Evolutionary conservation across 2,113 vertebrate genomes (phyloP).

Genomic region (Nansenia antarctica): DNA sequence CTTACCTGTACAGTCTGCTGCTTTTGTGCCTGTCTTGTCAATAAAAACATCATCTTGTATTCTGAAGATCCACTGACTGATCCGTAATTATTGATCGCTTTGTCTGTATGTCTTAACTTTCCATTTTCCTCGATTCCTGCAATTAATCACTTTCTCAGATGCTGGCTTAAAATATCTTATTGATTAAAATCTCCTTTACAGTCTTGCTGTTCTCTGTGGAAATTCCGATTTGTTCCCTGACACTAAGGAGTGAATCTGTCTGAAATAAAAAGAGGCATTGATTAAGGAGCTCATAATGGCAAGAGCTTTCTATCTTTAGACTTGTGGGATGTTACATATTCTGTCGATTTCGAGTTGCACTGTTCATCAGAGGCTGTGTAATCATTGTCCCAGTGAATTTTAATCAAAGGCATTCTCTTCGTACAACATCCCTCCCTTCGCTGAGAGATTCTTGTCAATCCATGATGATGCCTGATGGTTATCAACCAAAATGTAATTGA

Average conservation of each 20-base stretch:
- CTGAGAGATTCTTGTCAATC: too few relatives aligned
- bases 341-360: neutral
- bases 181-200: too few relatives aligned
- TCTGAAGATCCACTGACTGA: too few relatives aligned
- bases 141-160: conserved; percentile 1
- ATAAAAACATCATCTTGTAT: too few relatives aligned
- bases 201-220: too few relatives aligned
- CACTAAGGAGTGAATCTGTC: neutral
- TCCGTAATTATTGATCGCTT: too few relatives aligned
- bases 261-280: neutral
- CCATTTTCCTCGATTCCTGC: neutral
- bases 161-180: neutral
- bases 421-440: neutral
- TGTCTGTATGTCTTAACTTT: too few relatives aligned
- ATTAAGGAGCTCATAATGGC: neutral
- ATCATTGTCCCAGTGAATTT: too few relatives aligned
- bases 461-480: conserved; percentile 29
- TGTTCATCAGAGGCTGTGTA: neutral
- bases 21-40: too few relatives aligned
- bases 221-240: neutral
- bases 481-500: conserved; percentile 27
- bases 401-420: too few relatives aligned
- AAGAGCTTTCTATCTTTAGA: neutral
- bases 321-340: neutral
- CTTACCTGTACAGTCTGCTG: too few relatives aligned